phyloP scores from a whole-genome alignment of 2,888 invertebrate species.

The Temnothorax ravouxi region DNA sequence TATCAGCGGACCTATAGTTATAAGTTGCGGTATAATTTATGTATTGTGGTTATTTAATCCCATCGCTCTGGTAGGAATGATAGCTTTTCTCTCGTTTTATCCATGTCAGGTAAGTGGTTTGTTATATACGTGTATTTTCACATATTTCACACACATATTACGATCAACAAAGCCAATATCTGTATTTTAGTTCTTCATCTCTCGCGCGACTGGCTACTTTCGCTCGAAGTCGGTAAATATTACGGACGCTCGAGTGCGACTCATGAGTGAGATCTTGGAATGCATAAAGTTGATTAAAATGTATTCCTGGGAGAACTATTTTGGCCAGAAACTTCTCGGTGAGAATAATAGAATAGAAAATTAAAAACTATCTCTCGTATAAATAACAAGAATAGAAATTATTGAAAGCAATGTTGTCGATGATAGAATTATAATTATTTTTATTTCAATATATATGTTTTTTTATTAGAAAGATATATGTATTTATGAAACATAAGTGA shows the following conservation, averaged over 20 bases:
- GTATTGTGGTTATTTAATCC: conserved; percentile 87
- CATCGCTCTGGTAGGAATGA: conserved; percentile 87
- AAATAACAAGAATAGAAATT: background rate
- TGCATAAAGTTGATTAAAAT: conserved; percentile 89
- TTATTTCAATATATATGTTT: background rate
- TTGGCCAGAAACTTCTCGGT: conserved; percentile 87
- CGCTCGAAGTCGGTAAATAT: conserved; percentile 75
- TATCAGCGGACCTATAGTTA: conserved; percentile 87
- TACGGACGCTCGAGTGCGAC: conserved; percentile 85
- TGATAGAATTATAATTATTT: background rate
- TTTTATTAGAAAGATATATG: background rate
- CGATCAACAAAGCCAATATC: background rate
- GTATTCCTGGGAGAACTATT: conserved; percentile 90
- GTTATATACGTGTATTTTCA: background rate
- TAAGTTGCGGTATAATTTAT: conserved; percentile 86
- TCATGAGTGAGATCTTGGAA: conserved; percentile 88
- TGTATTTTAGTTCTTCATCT: conserved; percentile 85
- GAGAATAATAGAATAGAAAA: conserved; percentile 55
- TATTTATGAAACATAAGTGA: background rate
- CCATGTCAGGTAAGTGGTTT: conserved; percentile 87
- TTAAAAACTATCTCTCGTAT: background rate
- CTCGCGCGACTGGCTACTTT: conserved; percentile 84
- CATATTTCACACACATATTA: background rate
- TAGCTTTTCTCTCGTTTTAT: conserved; percentile 87
- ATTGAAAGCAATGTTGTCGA: background rate